phyloP scores from a whole-genome alignment of 2,797 vertebrate species.

The Echeneis naucrates region DNA sequence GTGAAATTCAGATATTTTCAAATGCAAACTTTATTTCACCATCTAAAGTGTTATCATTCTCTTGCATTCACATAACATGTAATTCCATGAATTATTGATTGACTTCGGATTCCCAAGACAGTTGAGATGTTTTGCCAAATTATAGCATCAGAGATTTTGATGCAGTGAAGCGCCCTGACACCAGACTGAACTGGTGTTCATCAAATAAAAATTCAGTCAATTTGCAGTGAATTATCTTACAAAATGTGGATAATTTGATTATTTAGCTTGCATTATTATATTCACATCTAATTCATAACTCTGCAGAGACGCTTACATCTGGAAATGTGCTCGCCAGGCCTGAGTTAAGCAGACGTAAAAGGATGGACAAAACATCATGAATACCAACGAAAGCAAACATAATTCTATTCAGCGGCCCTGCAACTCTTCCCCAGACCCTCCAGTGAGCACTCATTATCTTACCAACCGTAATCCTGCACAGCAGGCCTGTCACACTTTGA shows the following conservation, averaged over 20 bases:
- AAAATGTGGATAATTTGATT: slow-evolving; percentile 27
- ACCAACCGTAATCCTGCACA: background rate
- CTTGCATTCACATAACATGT: background rate
- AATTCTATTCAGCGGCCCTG: background rate
- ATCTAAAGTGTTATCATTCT: background rate
- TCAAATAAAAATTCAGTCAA: slow-evolving; percentile 22
- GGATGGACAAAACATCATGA: background rate
- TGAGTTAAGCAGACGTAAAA: slow-evolving; percentile 7
- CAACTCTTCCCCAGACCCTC: background rate
- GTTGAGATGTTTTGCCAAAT: background rate
- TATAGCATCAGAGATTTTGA: background rate
- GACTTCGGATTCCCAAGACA: background rate
- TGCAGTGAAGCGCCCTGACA: slow-evolving; percentile 21
- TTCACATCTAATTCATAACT: slow-evolving; percentile 27
- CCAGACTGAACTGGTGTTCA: background rate
- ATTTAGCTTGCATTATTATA: slow-evolving; percentile 18
- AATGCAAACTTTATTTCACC: background rate
- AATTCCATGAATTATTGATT: background rate
- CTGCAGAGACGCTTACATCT: slow-evolving; percentile 21
- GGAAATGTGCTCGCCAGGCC: slow-evolving; percentile 3
- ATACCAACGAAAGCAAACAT: background rate
- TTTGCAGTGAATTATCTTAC: slow-evolving; percentile 22
- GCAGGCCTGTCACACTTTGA: background rate
- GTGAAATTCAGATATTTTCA: background rate
- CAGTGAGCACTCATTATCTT: background rate